These are phyloP conservation scores for Beaufortia kweichowensis DNA, from an alignment of 2,113 vertebrate species.

Conservation along the genomic window DNA sequence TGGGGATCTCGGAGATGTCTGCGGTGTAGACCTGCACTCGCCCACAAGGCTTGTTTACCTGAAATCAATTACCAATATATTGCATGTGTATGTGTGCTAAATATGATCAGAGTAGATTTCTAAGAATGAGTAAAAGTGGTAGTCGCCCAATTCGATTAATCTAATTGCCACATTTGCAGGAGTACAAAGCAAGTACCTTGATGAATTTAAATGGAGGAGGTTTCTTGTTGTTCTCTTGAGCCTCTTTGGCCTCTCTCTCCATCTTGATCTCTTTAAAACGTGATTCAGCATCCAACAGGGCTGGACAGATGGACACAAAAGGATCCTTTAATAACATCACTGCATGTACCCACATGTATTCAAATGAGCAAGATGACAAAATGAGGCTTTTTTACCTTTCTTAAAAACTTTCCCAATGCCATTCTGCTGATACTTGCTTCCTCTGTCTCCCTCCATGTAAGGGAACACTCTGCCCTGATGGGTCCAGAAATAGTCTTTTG, in stretches of 20 bases:
- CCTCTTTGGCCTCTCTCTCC: slow-evolving; percentile 90
- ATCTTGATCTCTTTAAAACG: slow-evolving; percentile 90
- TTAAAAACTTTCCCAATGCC: slow-evolving; percentile 96
- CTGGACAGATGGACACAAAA: slow-evolving; percentile 62
- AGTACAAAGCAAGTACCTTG: slow-evolving; percentile 74
- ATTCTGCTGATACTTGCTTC: slow-evolving; percentile 88
- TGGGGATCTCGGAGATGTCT: slow-evolving; percentile 94
- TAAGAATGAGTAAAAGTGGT: too few relatives aligned
- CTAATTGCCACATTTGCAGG: too few relatives aligned
- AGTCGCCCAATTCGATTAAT: too few relatives aligned
- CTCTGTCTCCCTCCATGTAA: slow-evolving; percentile 96
- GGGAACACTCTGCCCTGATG: slow-evolving; percentile 97
- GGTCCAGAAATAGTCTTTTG: slow-evolving; percentile 98
- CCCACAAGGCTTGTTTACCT: slow-evolving; percentile 94
- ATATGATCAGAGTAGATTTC: too few relatives aligned
- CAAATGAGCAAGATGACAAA: background rate
- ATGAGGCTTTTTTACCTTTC: slow-evolving; percentile 75
- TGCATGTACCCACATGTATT: background rate
- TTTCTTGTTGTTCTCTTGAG: slow-evolving; percentile 90
- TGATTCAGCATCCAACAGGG: slow-evolving; percentile 88
- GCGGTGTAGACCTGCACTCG: slow-evolving; percentile 93
- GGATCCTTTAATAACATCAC: background rate
- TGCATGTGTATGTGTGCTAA: too few relatives aligned
- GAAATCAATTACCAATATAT: background rate
- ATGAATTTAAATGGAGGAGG: slow-evolving; percentile 96